Evolutionary conservation across 2,888 invertebrate genomes (phyloP).

Genomic region (Tetrapedia diversipes): DNA sequence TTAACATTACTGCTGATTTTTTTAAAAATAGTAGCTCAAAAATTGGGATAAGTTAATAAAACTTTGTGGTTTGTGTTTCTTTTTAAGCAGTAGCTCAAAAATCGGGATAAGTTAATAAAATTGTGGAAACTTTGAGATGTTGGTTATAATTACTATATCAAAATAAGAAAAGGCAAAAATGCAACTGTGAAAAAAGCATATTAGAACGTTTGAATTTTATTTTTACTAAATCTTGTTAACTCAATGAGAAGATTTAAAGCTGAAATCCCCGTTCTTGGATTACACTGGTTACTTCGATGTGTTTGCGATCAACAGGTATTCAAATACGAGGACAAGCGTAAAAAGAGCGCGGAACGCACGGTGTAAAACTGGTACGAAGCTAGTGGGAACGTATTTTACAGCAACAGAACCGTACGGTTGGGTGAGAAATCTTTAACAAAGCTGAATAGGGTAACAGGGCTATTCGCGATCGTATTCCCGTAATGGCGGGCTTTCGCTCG

Average conservation of each 20-base stretch:
- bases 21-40: no score
- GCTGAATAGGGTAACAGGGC: conserved; percentile 2
- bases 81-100: no score
- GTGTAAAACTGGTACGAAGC: conserved; percentile 6
- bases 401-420: conserved; percentile 2
- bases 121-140: no score
- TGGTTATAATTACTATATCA: no score
- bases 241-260: background rate
- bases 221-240: background rate
- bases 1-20: no score
- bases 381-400: conserved; percentile 8
- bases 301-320: conserved; percentile 33
- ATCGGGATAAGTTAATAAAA: no score
- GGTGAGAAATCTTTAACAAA: conserved; percentile 29
- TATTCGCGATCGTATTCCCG: conserved; percentile 4
- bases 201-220: background rate
- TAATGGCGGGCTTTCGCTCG: conserved; percentile 16
- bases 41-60: no score
- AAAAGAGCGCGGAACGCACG: conserved; percentile 1
- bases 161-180: no score
- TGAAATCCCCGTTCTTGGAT: background rate
- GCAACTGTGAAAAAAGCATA: no score
- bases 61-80: no score
- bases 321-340: background rate
- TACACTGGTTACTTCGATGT: background rate